These are phyloP conservation scores for Zaprionus lineosus DNA, from an alignment of 2,888 invertebrate species.

Conservation along the genomic window DNA sequence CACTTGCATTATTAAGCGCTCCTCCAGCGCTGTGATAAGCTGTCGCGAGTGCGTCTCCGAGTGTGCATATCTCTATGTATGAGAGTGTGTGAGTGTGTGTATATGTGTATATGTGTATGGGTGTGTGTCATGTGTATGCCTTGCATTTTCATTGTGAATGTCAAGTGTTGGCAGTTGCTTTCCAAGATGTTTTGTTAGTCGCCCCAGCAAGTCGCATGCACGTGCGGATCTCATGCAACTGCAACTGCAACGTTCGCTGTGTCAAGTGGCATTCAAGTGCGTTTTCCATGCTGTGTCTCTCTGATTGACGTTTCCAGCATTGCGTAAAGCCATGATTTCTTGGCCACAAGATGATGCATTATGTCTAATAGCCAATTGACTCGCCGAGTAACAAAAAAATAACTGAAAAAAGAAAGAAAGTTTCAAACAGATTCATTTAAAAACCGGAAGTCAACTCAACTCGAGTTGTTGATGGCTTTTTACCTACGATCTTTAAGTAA, in stretches of 20 bases:
- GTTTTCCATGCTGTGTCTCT: conserved; percentile 56
- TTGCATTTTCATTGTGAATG: conserved; percentile 70
- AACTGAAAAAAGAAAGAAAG: too few species aligned
- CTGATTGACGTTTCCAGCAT: conserved; percentile 64
- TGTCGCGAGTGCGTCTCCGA: conserved; percentile 38
- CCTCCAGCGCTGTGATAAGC: conserved; percentile 62
- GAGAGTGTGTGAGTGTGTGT: conserved; percentile 15
- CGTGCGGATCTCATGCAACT: conserved; percentile 30
- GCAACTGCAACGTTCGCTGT: conserved; percentile 51
- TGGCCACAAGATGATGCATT: conserved; percentile 6
- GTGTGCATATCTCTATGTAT: conserved; percentile 13
- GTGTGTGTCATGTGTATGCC: conserved; percentile 26
- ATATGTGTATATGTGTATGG: conserved; percentile 5
- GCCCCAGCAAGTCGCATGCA: conserved; percentile 27
- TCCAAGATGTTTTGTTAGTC: conserved; percentile 62
- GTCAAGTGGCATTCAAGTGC: conserved; percentile 70
- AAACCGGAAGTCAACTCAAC: too few species aligned
- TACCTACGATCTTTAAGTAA: too few species aligned
- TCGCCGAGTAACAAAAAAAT: conserved; percentile 18
- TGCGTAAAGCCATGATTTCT: conserved; percentile 9
- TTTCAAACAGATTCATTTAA: too few species aligned
- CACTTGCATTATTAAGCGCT: conserved; percentile 73
- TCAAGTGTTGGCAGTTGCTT: conserved; percentile 69
- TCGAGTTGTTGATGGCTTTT: too few species aligned
- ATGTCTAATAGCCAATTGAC: conserved; percentile 14